Evolutionary conservation across 2,797 vertebrate genomes (phyloP), one percentile per base, ranked within the genome.

Genomic region (Spinus olivaceus): DNA sequence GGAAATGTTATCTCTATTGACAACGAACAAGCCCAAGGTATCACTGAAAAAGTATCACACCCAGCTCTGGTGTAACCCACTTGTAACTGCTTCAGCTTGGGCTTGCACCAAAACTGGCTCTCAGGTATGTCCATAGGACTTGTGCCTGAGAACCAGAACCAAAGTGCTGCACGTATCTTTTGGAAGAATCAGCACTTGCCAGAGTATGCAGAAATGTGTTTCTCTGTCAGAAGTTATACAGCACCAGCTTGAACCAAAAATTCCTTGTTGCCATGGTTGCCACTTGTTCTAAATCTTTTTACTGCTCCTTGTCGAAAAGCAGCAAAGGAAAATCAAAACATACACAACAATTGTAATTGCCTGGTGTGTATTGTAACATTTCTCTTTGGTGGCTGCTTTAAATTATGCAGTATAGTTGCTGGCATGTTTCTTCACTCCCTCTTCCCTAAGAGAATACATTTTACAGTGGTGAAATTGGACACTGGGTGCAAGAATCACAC

Each of bases 201-300:
- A 85, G 81, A 92, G 57, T 72, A 81, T 63, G 65, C 61, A 69
- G 66, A 95, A 96, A 93, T 50, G 41, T 56, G 30, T 69, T 91
- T 63, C 65, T 64, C 74, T 91, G 59, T 42, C 85, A 94, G 74
- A 90, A 92, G 88, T 88, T 86, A 53, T 5, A 63, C 41, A 77
- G 73, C 54, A 88, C 44, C 51, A 70, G 46, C 66, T 16, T 84
- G 76, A 89, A 89, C 77, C 4, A 5, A 86, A 90, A 93, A 94
- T 86, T 91, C 66, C 73, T 90, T 88, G 81, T 96, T 94, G 92
- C 94, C 92, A 94, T 92, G 94, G 92, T 88, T 97, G 90, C 90
- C 59, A 42, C 57, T 96, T 42, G 70, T 56, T 96, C 86, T 91
- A 86, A 95, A 86, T 88, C 88, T 90, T 91, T 92, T 95, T 91